Percentiles rank a stretch among this genome's conserved stretches.
Evolutionary conservation across 2,797 vertebrate genomes (phyloP).

Genomic region (Leptodactylus fallax): DNA sequence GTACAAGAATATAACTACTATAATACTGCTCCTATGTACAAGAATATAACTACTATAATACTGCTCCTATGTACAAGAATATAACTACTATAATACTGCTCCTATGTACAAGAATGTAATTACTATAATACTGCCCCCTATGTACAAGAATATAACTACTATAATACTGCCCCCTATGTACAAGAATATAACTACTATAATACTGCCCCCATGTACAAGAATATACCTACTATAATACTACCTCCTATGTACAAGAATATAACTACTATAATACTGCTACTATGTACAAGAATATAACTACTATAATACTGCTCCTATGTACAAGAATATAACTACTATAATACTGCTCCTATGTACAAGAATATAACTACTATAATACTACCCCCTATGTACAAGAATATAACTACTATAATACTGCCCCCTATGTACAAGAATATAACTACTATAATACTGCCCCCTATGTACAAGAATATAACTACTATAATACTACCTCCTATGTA

Average conservation of each 20-base stretch:
- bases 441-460: too few species aligned
- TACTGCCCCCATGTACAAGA: not conserved
- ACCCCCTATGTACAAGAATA: too few species aligned
- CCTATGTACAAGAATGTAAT: not conserved
- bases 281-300: slow-evolving; percentile 4
- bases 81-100: not conserved
- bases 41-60: not conserved
- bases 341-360: not conserved
- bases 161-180: not conserved
- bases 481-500: too few species aligned
- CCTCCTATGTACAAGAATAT: not conserved
- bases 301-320: not conserved
- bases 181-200: not conserved
- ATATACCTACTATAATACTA: not conserved
- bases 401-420: too few species aligned
- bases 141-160: not conserved
- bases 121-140: not conserved
- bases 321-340: not conserved
- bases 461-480: too few species aligned
- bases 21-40: too few species aligned
- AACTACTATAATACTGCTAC: not conserved
- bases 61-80: not conserved
- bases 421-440: too few species aligned
- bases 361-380: not conserved
- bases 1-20: too few species aligned